phyloP scores from a whole-genome alignment of 1,140 invertebrate genomes.

The Conus ventricosus region DNA sequence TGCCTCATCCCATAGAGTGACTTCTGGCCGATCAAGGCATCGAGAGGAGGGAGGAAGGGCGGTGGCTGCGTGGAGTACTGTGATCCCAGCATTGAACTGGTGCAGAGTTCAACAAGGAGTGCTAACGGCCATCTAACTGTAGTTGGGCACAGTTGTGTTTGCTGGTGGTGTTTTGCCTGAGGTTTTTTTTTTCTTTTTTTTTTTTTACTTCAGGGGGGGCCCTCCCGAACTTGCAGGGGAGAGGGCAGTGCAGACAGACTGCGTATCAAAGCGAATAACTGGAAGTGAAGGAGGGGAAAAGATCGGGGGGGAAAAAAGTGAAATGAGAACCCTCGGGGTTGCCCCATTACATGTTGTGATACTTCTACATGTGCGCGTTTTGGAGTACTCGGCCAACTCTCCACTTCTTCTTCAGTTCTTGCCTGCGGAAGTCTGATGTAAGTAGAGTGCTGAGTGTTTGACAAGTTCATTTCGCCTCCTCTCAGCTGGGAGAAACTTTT shows the following conservation, averaged over 20 bases:
- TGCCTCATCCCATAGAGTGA: not conserved
- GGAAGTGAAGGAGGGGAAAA: not conserved
- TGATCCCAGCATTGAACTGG: not conserved
- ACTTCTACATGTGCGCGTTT: not conserved
- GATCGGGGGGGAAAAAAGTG: not conserved
- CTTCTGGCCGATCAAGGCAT: not conserved
- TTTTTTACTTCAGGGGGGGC: not conserved
- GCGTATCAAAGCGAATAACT: not conserved
- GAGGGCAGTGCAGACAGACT: not conserved
- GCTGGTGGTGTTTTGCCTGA: not conserved
- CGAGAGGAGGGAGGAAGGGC: not conserved
- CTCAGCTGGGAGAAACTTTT: slow-evolving; percentile 1
- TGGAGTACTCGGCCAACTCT: slow-evolving; percentile 23
- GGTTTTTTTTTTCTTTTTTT: not conserved
- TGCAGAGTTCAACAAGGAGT: slow-evolving; percentile 6
- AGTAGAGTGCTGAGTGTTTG: not conserved
- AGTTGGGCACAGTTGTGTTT: not conserved
- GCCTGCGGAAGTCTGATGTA: slow-evolving; percentile 18
- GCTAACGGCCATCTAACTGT: not conserved
- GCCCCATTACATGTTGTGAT: not conserved
- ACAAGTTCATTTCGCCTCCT: not conserved
- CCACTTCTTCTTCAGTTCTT: not conserved
- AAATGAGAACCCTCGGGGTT: not conserved
- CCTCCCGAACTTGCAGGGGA: not conserved
- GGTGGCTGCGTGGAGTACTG: not conserved